phyloP scores from a whole-genome alignment of 2,113 vertebrate genomes.

The Typhlomys cinereus region DNA sequence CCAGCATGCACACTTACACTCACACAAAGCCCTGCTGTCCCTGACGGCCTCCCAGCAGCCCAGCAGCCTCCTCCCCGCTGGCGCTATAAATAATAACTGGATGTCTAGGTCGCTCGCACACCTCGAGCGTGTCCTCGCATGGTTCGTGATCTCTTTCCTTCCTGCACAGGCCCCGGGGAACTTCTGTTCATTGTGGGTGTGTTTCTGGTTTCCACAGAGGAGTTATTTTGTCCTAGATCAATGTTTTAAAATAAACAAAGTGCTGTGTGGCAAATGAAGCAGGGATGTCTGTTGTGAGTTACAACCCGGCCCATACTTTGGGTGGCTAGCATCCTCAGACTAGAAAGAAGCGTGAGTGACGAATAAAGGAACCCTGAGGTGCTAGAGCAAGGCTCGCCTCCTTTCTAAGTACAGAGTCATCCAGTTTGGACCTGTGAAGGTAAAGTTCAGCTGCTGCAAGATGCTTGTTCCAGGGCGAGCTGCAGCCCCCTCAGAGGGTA shows the following conservation, averaged over 20 bases:
- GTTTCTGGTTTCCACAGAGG: neutral
- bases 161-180: neutral
- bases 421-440: neutral
- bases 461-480: neutral
- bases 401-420: neutral
- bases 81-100: slow-evolving; percentile 48
- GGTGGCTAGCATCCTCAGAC: slow-evolving; percentile 28
- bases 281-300: neutral
- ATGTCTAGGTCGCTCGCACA: neutral
- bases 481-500: neutral
- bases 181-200: neutral
- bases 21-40: slow-evolving; percentile 3
- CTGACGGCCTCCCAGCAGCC: neutral
- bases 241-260: slow-evolving; percentile 53
- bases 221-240: neutral
- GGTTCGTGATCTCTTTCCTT: slow-evolving; percentile 36
- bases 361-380: slow-evolving; percentile 45
- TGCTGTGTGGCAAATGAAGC: slow-evolving; percentile 28
- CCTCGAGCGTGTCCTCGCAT: slow-evolving; percentile 26
- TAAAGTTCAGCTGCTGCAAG: neutral
- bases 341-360: neutral
- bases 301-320: neutral
- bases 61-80: neutral
- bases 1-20: neutral
- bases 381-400: neutral